Percentiles rank a stretch among this genome's conserved stretches.
Conservation (phyloP, 2,113 vertebrate species). For the Petroica traversi region DNA sequence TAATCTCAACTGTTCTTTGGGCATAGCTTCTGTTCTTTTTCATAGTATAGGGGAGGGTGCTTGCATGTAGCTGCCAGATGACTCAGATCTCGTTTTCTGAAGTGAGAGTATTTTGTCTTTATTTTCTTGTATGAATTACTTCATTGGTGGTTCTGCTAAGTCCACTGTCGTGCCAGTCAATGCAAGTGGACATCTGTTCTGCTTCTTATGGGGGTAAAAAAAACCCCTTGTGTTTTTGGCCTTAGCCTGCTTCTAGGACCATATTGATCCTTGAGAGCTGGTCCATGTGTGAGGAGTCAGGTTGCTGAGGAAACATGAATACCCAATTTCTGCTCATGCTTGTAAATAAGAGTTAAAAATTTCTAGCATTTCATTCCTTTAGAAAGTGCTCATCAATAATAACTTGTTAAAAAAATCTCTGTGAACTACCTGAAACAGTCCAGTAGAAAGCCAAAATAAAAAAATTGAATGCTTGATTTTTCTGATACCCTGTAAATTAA, state of each 20-base stretch:
- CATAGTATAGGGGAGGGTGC: background rate
- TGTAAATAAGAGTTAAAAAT: background rate
- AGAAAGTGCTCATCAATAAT: background rate
- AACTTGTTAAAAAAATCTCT: background rate
- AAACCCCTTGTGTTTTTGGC: fast-evolving
- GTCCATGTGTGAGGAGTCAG: background rate
- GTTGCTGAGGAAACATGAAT: background rate
- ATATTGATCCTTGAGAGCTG: background rate
- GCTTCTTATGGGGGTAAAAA: background rate
- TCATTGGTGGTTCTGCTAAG: background rate
- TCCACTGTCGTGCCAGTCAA: background rate
- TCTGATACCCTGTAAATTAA: background rate
- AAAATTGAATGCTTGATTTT: background rate
- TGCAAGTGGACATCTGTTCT: background rate
- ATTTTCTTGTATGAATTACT: background rate
- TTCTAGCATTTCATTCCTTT: background rate
- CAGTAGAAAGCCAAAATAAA: background rate
- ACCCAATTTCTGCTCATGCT: background rate
- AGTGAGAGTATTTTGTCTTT: background rate
- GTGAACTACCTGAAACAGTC: background rate
- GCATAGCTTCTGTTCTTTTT: background rate
- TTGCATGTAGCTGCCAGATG: background rate
- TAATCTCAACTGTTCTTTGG: background rate
- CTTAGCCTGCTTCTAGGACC: background rate
- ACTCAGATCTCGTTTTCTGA: background rate